phyloP scores from a whole-genome alignment of 2,113 vertebrate genomes.

The Rissa tridactyla region DNA sequence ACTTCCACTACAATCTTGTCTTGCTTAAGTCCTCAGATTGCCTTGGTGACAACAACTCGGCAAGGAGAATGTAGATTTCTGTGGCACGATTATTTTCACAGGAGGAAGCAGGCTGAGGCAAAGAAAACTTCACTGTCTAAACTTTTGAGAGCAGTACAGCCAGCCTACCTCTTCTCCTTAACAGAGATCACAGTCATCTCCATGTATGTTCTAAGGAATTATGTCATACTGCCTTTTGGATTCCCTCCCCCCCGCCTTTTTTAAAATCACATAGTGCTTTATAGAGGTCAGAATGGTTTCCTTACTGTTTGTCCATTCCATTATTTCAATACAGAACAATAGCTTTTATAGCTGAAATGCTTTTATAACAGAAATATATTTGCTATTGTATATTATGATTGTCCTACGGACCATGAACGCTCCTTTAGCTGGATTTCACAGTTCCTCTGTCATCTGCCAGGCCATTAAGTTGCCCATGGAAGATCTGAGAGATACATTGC shows the following conservation, averaged over 20 bases:
- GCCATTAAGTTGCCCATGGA: not conserved
- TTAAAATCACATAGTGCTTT: not conserved
- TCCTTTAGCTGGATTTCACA: not conserved
- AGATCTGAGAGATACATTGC: not conserved
- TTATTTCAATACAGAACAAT: constrained; percentile 33
- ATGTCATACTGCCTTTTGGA: fast-evolving
- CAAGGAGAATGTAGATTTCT: not conserved
- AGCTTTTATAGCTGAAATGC: not conserved
- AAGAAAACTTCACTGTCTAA: not conserved
- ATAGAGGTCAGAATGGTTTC: constrained; percentile 36
- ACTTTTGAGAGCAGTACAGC: not conserved
- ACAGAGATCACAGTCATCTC: not conserved
- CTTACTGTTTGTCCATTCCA: not conserved
- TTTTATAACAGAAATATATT: constrained; percentile 4
- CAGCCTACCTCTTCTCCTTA: not conserved
- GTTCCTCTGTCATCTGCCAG: not conserved
- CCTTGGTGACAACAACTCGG: not conserved
- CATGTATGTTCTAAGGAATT: not conserved
- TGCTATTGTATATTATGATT: constrained; percentile 55
- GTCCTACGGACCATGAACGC: constrained; percentile 33
- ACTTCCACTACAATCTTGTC: not conserved
- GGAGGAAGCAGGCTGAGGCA: not conserved
- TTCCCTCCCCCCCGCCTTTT: fast-evolving
- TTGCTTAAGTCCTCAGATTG: not conserved
- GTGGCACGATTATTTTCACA: not conserved